Evolutionary conservation across 2,113 vertebrate species (phyloP).

Genomic region (Chrysemys picta): DNA sequence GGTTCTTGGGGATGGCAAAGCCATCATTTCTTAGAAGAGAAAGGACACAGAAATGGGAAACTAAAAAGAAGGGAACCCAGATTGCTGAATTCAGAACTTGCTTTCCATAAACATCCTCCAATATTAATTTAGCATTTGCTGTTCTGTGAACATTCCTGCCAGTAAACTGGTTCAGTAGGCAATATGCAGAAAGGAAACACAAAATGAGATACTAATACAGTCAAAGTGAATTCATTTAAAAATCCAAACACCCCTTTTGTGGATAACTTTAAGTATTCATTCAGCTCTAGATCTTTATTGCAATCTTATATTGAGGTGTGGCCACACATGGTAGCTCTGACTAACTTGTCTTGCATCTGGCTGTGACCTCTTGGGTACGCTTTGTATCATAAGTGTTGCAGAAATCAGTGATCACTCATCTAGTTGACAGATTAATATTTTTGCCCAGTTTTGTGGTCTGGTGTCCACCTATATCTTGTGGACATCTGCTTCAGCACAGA

Average conservation of each 20-base stretch:
- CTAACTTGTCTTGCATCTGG: not conserved
- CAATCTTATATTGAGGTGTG: not conserved
- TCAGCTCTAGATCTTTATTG: not conserved
- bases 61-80: not conserved
- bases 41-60: not conserved
- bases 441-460: not conserved
- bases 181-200: not conserved
- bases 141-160: not conserved
- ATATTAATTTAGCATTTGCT: not conserved
- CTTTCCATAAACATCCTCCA: not conserved
- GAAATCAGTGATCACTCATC: not conserved
- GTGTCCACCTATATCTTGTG: not conserved
- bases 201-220: not conserved
- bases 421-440: not conserved
- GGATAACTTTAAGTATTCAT: not conserved
- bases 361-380: not conserved
- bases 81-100: not conserved
- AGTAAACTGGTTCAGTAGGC: not conserved
- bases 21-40: not conserved
- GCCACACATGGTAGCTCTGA: constrained; percentile 1
- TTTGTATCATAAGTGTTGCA: not conserved
- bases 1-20: not conserved
- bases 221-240: not conserved
- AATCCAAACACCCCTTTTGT: not conserved
- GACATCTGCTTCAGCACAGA: not conserved